These are phyloP conservation scores for Eupsittula cactorum DNA, from an alignment of 2,113 vertebrate genomes.

Conservation along the genomic window DNA sequence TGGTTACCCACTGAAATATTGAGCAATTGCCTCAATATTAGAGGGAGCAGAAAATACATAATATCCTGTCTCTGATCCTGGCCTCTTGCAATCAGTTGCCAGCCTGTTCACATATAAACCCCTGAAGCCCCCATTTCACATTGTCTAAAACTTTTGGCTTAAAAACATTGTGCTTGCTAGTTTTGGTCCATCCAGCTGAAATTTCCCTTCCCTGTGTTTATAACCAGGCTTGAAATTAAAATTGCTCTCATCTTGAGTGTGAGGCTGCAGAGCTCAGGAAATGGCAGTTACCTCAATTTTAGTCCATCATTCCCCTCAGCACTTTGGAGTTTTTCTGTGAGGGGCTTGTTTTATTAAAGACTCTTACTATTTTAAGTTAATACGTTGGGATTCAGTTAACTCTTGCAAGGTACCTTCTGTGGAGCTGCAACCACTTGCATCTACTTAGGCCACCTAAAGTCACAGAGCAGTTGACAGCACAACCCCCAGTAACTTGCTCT, in stretches of 20 bases:
- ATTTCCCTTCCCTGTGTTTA: not conserved
- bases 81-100: not conserved
- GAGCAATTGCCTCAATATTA: not conserved
- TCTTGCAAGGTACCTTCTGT: not conserved
- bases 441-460: not conserved
- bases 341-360: not conserved
- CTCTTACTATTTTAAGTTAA: conserved; percentile 5
- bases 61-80: too few relatives aligned
- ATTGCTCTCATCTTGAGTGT: not conserved
- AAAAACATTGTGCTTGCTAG: not conserved
- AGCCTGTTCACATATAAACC: not conserved
- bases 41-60: not conserved
- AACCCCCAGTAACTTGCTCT: not conserved
- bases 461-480: not conserved
- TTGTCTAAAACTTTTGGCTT: not conserved
- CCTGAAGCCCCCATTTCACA: not conserved
- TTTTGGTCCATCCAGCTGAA: not conserved
- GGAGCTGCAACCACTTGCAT: not conserved
- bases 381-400: not conserved
- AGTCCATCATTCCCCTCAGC: not conserved
- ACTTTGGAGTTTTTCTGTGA: not conserved
- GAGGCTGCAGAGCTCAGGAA: not conserved
- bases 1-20: not conserved
- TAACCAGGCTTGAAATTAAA: not conserved
- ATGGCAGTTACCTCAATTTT: not conserved